Evolutionary conservation across 1,140 invertebrate genomes (phyloP), one percentile per base, ranked within the genome.

Genomic region (Octopus bimaculoides): DNA sequence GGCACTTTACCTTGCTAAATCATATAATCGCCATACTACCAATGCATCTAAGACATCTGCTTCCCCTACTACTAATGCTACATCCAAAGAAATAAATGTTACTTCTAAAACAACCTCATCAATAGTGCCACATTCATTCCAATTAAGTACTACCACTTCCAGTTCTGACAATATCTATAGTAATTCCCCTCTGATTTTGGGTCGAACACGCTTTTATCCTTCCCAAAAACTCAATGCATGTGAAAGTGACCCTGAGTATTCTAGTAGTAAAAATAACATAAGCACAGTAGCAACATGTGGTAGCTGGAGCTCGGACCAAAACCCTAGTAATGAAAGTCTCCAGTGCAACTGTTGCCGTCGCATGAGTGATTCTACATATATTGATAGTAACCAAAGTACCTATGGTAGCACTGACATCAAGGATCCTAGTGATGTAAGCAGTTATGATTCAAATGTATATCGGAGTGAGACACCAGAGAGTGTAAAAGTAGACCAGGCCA

Each of bases 401-500:
- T 88, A 84, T 71, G 87, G 87, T 54, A 87, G 86, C 75, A 85
- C 83, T 76, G 84, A 85, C 12, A 79, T 80, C n/a, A 83, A 85
- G 61, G 86, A 87, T 41, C 82, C 83, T 4, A 86, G 84, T 80
- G 87, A 88, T 75, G 81, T 84, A 52, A 87, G 86, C 81, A 88
- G 87, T 81, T 87, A 81, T 75, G 86, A 87, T 77, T 88, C 87
- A 10, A 84, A 85, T 74, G 81, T 87, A 12, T 88, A 87, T 78
- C 81, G 80, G 69, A 82, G 81, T 52, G 77, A 81, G 52, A 55
- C 73, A 7, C 80, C 81, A 12, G 77, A 78, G 12, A 80, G 78
- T 20, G 76, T 66, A 20, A 75, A 71, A 20, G 14, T 14, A 6
- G 66, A 71, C 66, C 26, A 20, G 5, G 17, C 66, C 5, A 71